Percentiles rank a stretch among this genome's conserved stretches.
These are phyloP conservation scores for Lepidotrigona ventralis DNA, from an alignment of 1,140 invertebrate species.

Conservation along the genomic window DNA sequence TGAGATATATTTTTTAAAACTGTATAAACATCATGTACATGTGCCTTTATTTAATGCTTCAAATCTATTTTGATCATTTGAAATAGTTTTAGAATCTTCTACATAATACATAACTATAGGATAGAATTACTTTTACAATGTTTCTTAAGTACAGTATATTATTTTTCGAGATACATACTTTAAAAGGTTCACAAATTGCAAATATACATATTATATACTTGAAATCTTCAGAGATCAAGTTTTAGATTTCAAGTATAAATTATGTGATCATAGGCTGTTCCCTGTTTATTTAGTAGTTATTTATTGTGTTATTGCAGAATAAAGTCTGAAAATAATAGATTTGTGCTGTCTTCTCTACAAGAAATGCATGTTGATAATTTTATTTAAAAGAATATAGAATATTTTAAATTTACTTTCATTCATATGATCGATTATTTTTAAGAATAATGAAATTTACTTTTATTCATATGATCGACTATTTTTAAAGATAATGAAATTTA, in stretches of 20 bases:
- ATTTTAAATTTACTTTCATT: background rate
- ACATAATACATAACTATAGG: background rate
- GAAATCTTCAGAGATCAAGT: slow-evolving; percentile 6
- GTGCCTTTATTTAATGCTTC: slow-evolving; percentile 44
- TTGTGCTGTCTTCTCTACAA: background rate
- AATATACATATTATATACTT: slow-evolving; percentile 17
- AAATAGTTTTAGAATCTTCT: background rate
- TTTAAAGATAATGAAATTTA: background rate
- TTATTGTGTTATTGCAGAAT: slow-evolving; percentile 67
- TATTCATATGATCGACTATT: background rate
- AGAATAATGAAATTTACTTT: background rate
- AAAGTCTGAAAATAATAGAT: slow-evolving; percentile 38
- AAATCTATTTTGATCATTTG: slow-evolving; percentile 3
- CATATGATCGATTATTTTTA: background rate
- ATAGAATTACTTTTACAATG: background rate
- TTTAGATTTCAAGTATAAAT: slow-evolving; percentile 18
- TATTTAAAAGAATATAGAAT: background rate
- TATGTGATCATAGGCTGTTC: slow-evolving; percentile 30
- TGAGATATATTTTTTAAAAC: slow-evolving; percentile 35
- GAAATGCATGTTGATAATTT: background rate
- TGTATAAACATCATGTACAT: slow-evolving; percentile 47
- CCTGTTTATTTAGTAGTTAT: slow-evolving; percentile 57
- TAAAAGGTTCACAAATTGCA: slow-evolving; percentile 3
- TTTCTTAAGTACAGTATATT: background rate
- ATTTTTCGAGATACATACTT: slow-evolving; percentile 7